Base-by-base conservation (phyloP, 2,113 vertebrate species). In the Pagrus major region DNA sequence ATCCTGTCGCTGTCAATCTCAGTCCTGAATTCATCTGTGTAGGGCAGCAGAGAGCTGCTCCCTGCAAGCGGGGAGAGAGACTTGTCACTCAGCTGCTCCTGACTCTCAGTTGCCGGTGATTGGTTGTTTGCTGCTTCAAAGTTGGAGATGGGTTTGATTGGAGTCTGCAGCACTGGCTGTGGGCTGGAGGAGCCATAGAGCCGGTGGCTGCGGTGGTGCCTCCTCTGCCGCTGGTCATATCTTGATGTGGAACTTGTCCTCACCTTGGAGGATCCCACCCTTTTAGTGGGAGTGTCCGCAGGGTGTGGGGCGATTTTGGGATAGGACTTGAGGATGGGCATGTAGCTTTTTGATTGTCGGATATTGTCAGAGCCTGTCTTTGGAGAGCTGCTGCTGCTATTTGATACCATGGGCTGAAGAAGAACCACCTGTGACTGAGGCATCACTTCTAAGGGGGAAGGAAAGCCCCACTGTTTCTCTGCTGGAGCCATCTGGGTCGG, bases 241-340 rank as follows among this genome's bases (percentile, higher is more conserved):
- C 46, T 79, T 6, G 88, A 84, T 1, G 67, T 31, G 35, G 86
- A 84, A 56, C 63, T 69, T 4, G 65, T 71, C 70, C 60, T 91
- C 60, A 79, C 27, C 31, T 73, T 84, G 8, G 78, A 84, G 41
- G 91, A 88, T 44, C 79, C 87, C 33, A 41, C 31, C 55, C 74
- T 87, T 63, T 91, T 93, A 16, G 72, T 23, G 20, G 83, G 59
- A 0, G 71, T 71, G 54, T 96, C 96, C 63, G 90, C 94, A 9
- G 96, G 96, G 55, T 96, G 95, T 0, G 96, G 96, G 42, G 96
- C 95, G 46, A 97, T 99, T 95, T 94, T 97, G 63, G 96, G 93
- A 61, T 96, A 98, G 37, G 96, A 96, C 84, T 97, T 97, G 52
- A 96, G 88, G 75, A 96, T 95, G 42, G 96, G 96, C 86, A 94